phyloP scores from a whole-genome alignment of 2,888 invertebrate genomes.

The Aporophyla nigra region DNA sequence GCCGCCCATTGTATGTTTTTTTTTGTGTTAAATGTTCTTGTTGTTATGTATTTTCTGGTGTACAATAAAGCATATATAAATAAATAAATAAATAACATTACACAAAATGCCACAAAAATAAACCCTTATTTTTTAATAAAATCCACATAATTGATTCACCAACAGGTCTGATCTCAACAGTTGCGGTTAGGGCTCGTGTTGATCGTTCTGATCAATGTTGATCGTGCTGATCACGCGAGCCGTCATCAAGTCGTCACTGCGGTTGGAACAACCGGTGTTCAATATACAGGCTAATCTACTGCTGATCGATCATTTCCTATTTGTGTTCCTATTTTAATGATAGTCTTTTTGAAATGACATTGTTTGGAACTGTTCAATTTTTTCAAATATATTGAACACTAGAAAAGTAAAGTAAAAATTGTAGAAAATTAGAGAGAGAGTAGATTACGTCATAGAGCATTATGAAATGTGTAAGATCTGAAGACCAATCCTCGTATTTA shows the following conservation, averaged over 20 bases:
- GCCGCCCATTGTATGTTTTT: no score
- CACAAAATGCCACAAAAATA: conserved; percentile 2
- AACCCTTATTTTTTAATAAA: not conserved
- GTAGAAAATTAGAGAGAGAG: not conserved
- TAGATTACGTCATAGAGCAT: no score
- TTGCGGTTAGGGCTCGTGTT: conserved; percentile 49
- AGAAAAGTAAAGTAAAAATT: not conserved
- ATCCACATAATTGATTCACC: conserved; percentile 54
- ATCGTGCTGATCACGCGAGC: conserved; percentile 58
- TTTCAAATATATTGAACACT: not conserved
- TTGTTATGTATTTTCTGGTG: no score
- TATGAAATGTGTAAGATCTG: no score
- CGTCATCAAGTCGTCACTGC: conserved; percentile 55
- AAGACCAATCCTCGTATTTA: no score
- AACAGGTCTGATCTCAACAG: conserved; percentile 34
- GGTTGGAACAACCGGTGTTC: conserved; percentile 58
- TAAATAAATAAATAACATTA: no score
- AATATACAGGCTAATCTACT: conserved; percentile 41
- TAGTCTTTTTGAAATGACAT: conserved; percentile 5
- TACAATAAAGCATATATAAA: no score
- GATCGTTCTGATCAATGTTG: conserved; percentile 31
- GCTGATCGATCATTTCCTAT: conserved; percentile 67
- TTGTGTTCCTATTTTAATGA: conserved; percentile 41
- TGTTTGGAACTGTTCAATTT: conserved; percentile 8
- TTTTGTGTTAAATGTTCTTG: no score